A percentile compares a stretch with the other conserved stretches of the same genome.
phyloP scores from a whole-genome alignment of 2,888 invertebrate genomes.

The Emesis russula region DNA sequence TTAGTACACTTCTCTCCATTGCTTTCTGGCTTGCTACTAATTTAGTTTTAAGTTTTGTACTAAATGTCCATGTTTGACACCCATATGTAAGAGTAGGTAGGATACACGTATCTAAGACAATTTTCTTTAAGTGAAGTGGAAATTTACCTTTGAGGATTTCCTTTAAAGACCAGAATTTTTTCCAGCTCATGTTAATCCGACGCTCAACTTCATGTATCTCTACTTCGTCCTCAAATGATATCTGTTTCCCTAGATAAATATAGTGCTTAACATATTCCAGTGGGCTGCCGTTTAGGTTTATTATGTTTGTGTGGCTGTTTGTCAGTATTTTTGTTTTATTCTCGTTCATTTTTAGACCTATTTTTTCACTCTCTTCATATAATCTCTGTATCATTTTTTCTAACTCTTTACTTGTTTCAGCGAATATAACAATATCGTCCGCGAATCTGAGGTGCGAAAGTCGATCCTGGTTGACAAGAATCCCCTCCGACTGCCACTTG shows the following conservation, averaged over 20 bases:
- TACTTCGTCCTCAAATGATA: conserved; percentile 25
- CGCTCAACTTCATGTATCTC: conserved; percentile 3
- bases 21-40: conserved; percentile 40
- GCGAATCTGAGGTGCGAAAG: conserved; percentile 57
- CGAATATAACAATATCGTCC: conserved; percentile 57
- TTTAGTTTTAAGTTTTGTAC: conserved; percentile 55
- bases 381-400: conserved; percentile 56
- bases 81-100: conserved; percentile 75
- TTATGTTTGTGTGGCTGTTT: conserved; percentile 30
- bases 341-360: conserved; percentile 50
- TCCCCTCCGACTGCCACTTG: too few species aligned
- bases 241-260: conserved; percentile 30
- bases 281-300: background rate
- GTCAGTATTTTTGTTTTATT: conserved; percentile 53
- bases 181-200: conserved; percentile 13
- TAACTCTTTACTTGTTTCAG: conserved; percentile 41
- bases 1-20: conserved; percentile 10
- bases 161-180: background rate
- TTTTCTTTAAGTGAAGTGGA: conserved; percentile 55
- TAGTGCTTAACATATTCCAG: conserved; percentile 36
- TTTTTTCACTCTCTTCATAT: conserved; percentile 48
- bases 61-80: conserved; percentile 71
- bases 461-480: too few species aligned
- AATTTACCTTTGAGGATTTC: conserved; percentile 18
- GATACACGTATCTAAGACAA: conserved; percentile 63